Base-by-base conservation (phyloP, 1,140 invertebrate species). In the Drosophila asahinai region DNA sequence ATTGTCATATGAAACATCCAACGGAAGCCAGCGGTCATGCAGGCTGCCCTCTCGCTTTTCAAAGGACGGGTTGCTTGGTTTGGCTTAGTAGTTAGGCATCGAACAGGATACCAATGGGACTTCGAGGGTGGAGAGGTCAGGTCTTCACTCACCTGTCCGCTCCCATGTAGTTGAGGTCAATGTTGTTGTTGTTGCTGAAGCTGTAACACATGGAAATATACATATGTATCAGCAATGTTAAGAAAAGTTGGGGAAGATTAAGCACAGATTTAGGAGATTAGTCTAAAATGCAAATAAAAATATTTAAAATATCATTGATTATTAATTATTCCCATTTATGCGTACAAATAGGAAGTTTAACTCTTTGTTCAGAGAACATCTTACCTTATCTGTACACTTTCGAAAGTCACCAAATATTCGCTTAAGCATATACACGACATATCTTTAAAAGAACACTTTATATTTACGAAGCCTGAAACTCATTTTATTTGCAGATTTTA, bases 401-500 rank as follows among this genome's bases (percentile, higher is more conserved):
- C 30, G 2, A 55, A 38, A 15, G 19, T 40, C 17, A 15, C 33
- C 14, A 42, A 19, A 30, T 59, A 30, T 15, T 9, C 19, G 0
- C 30, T 45, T 36, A 27, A 62, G 19, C 4, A 25, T 38, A 38
- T 62, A 47, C 15, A 19, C 55, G 1, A 14, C 45, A 60, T 51
- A 38, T 19, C n/a, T 19, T 38, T 38, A 25, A 60, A 48, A 27
- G 36, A 11, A 47, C 58, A 64, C 42, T 43, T 33, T 17, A 70
- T 70, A 51, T 70, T 27, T 67, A 43, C 27, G 19, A 52, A 52
- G 11, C 47, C 43, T 61, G 52, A 33, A 49, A 33, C 60, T 63
- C 57, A 62, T 77, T 63, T 68, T 38, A 66, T 76, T 92, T 92
- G 54, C 90, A 93, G 92, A 91, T 90, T 86, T 92, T 73, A 92